A percentile compares a stretch with the other conserved stretches of the same genome.
These are phyloP conservation scores for Lepidurus apus DNA, from an alignment of 1,140 invertebrate species.

Conservation along the genomic window DNA sequence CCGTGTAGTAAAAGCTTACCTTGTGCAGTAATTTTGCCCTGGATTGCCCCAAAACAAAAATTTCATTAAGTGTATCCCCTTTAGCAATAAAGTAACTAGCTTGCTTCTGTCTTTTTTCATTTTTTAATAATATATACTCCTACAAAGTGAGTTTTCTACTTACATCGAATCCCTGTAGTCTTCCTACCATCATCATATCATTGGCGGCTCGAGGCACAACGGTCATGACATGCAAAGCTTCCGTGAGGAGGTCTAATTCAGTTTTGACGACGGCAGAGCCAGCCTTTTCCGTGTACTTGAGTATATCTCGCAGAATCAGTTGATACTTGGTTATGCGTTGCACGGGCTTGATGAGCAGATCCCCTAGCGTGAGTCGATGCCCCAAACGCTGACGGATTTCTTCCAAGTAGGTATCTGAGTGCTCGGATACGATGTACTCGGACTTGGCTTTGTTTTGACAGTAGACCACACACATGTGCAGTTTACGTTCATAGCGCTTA, in stretches of 20 bases:
- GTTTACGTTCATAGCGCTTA: slow-evolving; percentile 78
- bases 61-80: background rate
- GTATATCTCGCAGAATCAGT: slow-evolving; percentile 78
- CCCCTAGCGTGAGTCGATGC: slow-evolving; percentile 88
- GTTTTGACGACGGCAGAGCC: slow-evolving; percentile 25
- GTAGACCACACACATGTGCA: slow-evolving; percentile 92
- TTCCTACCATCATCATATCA: slow-evolving; percentile 98
- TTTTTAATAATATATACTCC: no score
- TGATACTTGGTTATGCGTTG: slow-evolving; percentile 99
- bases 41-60: slow-evolving; percentile 40
- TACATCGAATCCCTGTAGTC: slow-evolving; percentile 94
- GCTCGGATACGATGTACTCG: slow-evolving; percentile 94
- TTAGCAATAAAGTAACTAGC: background rate
- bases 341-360: slow-evolving; percentile 95
- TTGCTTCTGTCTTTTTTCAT: no score
- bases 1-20: slow-evolving; percentile 85
- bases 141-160: slow-evolving; percentile 43
- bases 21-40: slow-evolving; percentile 96
- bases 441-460: slow-evolving; percentile 99
- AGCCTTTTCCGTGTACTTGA: slow-evolving; percentile 61
- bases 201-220: slow-evolving; percentile 94
- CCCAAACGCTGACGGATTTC: slow-evolving; percentile 87
- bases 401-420: slow-evolving; percentile 89
- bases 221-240: slow-evolving; percentile 76
- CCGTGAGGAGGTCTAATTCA: slow-evolving; percentile 62